Conservation (phyloP, 2,888 invertebrate genomes). For the Phyllotreta striolata region DNA sequence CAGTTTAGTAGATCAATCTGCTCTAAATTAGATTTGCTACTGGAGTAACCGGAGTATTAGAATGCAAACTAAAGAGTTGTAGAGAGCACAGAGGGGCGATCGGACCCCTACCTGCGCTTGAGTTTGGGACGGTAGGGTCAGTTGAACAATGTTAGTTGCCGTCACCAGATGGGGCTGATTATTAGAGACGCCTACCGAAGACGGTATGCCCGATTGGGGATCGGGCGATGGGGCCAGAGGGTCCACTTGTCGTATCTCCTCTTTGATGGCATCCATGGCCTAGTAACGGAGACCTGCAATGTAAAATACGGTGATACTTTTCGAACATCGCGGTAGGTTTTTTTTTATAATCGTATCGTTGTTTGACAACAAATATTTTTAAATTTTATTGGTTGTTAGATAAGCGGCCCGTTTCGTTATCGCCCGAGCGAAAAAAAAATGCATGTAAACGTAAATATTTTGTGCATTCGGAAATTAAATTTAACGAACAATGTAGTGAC, state of each 20-base stretch:
- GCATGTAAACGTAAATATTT: too few relatives aligned
- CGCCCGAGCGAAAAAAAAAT: too few relatives aligned
- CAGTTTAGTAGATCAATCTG: too few relatives aligned
- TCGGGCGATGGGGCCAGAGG: slow-evolving; percentile 66
- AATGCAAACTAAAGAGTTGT: slow-evolving; percentile 13
- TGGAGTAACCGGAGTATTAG: not conserved
- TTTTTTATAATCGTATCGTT: too few relatives aligned
- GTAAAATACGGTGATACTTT: too few relatives aligned
- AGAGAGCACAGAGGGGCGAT: slow-evolving; percentile 24
- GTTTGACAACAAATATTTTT: too few relatives aligned
- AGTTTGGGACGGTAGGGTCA: slow-evolving; percentile 73
- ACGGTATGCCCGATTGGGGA: slow-evolving; percentile 65
- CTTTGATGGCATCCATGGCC: slow-evolving; percentile 91
- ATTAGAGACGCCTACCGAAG: slow-evolving; percentile 64
- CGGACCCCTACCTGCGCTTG: slow-evolving; percentile 70
- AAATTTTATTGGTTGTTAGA: too few relatives aligned
- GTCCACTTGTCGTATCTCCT: slow-evolving; percentile 82
- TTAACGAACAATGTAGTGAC: too few relatives aligned
- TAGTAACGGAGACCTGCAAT: slow-evolving; percentile 60
- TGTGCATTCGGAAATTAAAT: too few relatives aligned
- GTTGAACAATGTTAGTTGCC: slow-evolving; percentile 84
- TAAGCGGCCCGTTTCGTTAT: too few relatives aligned
- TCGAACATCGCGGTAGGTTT: too few relatives aligned
- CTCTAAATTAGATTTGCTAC: too few relatives aligned
- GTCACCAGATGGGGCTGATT: slow-evolving; percentile 66